Percentiles rank a stretch among this genome's conserved stretches.
These are phyloP conservation scores for Sialia sialis DNA, from an alignment of 2,113 vertebrate species.

Conservation along the genomic window DNA sequence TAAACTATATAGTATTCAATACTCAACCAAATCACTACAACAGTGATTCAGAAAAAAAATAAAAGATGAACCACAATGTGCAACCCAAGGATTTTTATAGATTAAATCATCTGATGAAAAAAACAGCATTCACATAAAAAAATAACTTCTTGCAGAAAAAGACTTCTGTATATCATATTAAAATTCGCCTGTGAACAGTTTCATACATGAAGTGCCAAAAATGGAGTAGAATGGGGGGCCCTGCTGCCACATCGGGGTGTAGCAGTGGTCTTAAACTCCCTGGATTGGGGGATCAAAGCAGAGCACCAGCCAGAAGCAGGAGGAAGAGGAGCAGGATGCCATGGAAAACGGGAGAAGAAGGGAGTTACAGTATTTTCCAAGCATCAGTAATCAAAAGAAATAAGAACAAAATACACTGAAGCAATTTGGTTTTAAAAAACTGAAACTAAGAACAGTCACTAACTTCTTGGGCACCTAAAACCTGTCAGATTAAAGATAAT, in stretches of 20 bases:
- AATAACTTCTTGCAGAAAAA: background rate
- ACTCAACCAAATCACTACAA: background rate
- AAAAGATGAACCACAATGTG: background rate
- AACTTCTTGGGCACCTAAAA: background rate
- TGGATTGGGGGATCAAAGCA: background rate
- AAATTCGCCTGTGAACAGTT: background rate
- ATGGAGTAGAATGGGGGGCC: background rate
- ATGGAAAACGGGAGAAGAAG: background rate
- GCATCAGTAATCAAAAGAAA: constrained; percentile 12
- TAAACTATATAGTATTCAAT: background rate
- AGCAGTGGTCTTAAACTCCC: background rate
- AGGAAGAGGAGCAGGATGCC: background rate
- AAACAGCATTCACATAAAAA: background rate
- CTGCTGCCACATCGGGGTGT: background rate
- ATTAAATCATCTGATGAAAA: background rate
- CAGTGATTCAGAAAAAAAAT: background rate
- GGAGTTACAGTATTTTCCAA: background rate
- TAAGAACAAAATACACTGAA: background rate
- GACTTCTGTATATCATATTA: background rate
- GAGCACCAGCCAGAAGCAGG: background rate
- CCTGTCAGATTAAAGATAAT: background rate
- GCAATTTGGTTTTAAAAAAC: background rate
- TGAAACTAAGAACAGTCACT: background rate
- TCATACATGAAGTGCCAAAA: background rate
- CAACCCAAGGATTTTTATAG: background rate